phyloP scores from a whole-genome alignment of 2,888 invertebrate genomes.

The Sinelater perroti region DNA sequence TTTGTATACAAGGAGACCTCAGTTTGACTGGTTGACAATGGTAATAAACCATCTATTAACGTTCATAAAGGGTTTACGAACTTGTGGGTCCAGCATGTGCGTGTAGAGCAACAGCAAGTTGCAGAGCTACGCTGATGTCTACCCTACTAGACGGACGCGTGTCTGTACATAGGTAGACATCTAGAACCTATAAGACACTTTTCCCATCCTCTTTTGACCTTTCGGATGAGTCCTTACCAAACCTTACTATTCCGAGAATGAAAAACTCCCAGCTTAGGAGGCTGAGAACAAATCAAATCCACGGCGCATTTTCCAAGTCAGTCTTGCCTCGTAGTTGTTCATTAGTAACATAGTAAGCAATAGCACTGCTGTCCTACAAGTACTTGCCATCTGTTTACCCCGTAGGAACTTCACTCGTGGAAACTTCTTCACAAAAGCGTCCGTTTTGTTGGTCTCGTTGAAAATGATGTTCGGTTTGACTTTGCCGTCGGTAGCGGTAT shows the following conservation, averaged over 20 bases:
- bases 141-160: constrained; percentile 92
- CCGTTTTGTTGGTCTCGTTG: constrained; percentile 91
- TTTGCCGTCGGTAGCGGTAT: constrained; percentile 88
- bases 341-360: constrained; percentile 90
- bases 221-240: constrained; percentile 84
- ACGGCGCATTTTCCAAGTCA: constrained; percentile 80
- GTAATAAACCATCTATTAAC: constrained; percentile 96
- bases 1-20: constrained; percentile 76
- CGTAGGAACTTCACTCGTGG: constrained; percentile 97
- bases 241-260: constrained; percentile 89
- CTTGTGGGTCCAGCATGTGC: constrained; percentile 73
- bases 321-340: constrained; percentile 82
- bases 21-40: constrained; percentile 85
- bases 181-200: constrained; percentile 75
- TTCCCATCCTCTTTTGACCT: constrained; percentile 85
- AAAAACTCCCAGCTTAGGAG: constrained; percentile 98
- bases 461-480: constrained; percentile 87
- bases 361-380: constrained; percentile 94
- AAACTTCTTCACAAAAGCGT: constrained; percentile 90
- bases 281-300: constrained; percentile 94
- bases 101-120: constrained; percentile 88
- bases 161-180: constrained; percentile 82
- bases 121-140: constrained; percentile 89
- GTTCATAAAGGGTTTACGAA: constrained; percentile 75
- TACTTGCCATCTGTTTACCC: constrained; percentile 88